These are phyloP conservation scores for Meandrusa payeni DNA, from an alignment of 2,888 invertebrate genomes.

Conservation along the genomic window DNA sequence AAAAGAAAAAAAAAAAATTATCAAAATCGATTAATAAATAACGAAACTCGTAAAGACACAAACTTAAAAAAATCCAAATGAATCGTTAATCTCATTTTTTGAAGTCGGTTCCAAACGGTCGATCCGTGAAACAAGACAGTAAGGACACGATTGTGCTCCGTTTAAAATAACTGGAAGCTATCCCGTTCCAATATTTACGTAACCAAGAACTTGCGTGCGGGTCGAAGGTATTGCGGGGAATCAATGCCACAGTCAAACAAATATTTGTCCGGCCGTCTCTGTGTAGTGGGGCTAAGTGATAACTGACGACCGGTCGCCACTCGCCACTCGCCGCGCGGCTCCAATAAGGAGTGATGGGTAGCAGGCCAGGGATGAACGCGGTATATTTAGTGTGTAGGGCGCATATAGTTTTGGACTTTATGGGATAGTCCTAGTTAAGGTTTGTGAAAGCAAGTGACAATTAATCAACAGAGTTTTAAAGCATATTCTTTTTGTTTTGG, in stretches of 20 bases:
- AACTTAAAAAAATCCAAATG: too few relatives aligned
- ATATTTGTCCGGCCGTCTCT: constrained; percentile 21
- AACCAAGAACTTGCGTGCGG: neutral
- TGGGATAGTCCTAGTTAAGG: constrained; percentile 14
- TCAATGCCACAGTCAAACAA: constrained; percentile 17
- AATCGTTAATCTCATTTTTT: too few relatives aligned
- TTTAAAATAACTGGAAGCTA: constrained; percentile 10
- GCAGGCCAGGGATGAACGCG: constrained; percentile 12
- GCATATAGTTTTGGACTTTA: constrained; percentile 21
- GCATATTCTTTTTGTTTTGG: too few relatives aligned
- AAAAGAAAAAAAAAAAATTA: too few relatives aligned
- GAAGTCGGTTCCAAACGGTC: too few relatives aligned
- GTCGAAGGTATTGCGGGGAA: constrained; percentile 9
- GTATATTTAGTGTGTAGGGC: constrained; percentile 26
- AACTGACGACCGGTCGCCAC: constrained; percentile 20
- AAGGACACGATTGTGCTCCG: neutral
- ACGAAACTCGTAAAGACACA: too few relatives aligned
- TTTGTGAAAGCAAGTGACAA: too few relatives aligned
- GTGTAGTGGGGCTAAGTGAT: constrained; percentile 15
- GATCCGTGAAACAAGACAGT: too few relatives aligned
- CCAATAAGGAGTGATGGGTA: constrained; percentile 19
- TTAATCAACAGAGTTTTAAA: too few relatives aligned
- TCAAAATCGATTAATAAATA: too few relatives aligned
- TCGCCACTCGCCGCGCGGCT: constrained; percentile 10
- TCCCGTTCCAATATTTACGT: constrained; percentile 4